Conservation (phyloP, 2,888 invertebrate genomes). For the Dynastes maya region DNA sequence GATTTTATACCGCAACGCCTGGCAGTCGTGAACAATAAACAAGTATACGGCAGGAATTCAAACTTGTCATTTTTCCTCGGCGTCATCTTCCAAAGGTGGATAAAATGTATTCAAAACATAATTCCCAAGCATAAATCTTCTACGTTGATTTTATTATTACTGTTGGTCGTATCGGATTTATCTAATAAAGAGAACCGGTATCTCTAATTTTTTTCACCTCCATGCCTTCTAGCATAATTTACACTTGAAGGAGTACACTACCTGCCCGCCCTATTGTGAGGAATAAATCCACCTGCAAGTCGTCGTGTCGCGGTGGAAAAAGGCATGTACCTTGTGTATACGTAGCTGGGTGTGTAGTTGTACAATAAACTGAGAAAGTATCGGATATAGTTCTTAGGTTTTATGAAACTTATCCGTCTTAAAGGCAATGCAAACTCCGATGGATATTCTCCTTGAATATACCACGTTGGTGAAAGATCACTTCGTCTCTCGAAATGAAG, state of each 20-base stretch:
- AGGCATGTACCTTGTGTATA: neutral
- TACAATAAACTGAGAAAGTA: slow-evolving; percentile 10
- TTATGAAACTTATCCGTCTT: no score
- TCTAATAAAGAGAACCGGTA: slow-evolving; percentile 39
- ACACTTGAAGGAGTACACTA: slow-evolving; percentile 18
- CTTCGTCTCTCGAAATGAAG: no score
- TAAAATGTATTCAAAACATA: slow-evolving; percentile 7
- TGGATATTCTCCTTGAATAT: no score
- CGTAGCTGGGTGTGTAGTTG: neutral
- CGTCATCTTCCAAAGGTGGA: neutral
- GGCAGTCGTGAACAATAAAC: slow-evolving; percentile 1
- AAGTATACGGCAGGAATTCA: neutral
- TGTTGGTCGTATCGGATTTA: slow-evolving; percentile 27
- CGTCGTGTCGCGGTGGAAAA: slow-evolving; percentile 20
- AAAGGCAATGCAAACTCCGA: no score
- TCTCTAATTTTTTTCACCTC: neutral
- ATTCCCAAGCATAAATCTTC: slow-evolving; percentile 21
- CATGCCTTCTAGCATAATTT: slow-evolving; percentile 22
- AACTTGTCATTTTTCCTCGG: neutral
- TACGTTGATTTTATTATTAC: slow-evolving; percentile 40
- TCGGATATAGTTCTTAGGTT: no score
- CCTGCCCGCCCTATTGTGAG: slow-evolving; percentile 20
- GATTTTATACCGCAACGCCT: slow-evolving; percentile 10
- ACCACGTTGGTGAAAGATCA: no score
- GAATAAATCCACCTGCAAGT: slow-evolving; percentile 33